Percentiles rank a stretch among this genome's conserved stretches.
phyloP scores from a whole-genome alignment of 2,797 vertebrate genomes.

The Choloepus didactylus region DNA sequence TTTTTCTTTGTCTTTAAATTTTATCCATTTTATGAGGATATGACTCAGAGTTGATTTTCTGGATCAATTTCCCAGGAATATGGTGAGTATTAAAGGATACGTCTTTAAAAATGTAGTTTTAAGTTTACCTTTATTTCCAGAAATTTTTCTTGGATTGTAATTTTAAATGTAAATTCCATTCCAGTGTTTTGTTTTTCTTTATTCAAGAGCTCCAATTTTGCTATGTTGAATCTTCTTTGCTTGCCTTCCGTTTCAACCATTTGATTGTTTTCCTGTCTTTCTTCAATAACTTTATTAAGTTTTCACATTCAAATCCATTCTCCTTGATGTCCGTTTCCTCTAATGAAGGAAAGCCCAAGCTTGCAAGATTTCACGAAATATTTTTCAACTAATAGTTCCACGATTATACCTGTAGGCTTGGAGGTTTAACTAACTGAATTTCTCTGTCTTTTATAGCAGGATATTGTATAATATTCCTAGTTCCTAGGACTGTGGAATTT shows the following conservation, averaged over 20 bases:
- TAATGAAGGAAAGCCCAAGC: background rate
- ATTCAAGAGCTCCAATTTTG: background rate
- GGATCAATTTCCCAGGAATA: background rate
- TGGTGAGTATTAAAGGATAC: no score
- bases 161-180: background rate
- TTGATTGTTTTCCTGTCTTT: background rate
- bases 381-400: background rate
- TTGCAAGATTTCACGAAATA: conserved; percentile 10
- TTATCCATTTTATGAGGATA: background rate
- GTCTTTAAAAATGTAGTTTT: background rate
- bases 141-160: background rate
- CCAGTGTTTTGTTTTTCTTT: background rate
- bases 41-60: background rate
- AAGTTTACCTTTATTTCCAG: background rate
- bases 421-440: background rate
- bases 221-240: background rate
- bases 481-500: background rate
- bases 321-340: background rate
- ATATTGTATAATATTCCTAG: background rate
- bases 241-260: background rate
- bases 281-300: background rate
- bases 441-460: background rate
- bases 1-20: background rate
- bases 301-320: background rate
- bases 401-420: background rate